Evolutionary conservation across 2,113 vertebrate genomes (phyloP), one percentile per base, ranked within the genome.

Genomic region (Suricata suricatta): DNA sequence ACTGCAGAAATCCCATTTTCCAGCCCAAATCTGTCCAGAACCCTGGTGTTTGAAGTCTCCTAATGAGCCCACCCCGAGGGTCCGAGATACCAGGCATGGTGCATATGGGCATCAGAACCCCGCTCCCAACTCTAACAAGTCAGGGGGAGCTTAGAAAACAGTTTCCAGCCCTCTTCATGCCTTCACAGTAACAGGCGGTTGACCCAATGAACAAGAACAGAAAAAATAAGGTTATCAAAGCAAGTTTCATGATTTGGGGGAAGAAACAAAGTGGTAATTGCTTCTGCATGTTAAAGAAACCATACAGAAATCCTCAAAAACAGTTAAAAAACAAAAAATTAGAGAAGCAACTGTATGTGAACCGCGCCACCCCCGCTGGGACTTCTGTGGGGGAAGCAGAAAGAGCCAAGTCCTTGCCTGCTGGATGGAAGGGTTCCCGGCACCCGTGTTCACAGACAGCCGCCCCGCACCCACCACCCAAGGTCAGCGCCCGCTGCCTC

Each of bases 1-100:
- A 71, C 64, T 38, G 69, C 9, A 64, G 84, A 93, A 77, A 71
- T 57, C 41, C 35, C 31, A 8, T 7, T 47, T 85, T 90, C 52
- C 41, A 79, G 44, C 76, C 90, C 84, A 86, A 79, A 84, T 50
- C 41, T 89, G 88, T 64, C 69, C 38, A 85, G 31, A 90, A n/a
- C 8, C 54, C 47, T 60, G 25, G 35, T 76, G 86, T 93, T 89
- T 93, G 54, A 85, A 79, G 60, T 82, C 71, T 74, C 31, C 68
- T 74, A 44, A 33, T 57, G 71, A 95, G 83, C 47, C 82, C 86
- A 79, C 14, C 80, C 63, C 68, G 5, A 82, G 35, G 95, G 41
- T 31, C 41, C 52, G 25, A 89, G 66, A 80, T 17, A 71, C 68
- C 31, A 89, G 5, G 14, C 91, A 68, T 7, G 74, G 41, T 64